A percentile compares a stretch with the other conserved stretches of the same genome.
These are phyloP conservation scores for Rhimphoctona megacephalus DNA, from an alignment of 2,888 invertebrate genomes.

Conservation along the genomic window DNA sequence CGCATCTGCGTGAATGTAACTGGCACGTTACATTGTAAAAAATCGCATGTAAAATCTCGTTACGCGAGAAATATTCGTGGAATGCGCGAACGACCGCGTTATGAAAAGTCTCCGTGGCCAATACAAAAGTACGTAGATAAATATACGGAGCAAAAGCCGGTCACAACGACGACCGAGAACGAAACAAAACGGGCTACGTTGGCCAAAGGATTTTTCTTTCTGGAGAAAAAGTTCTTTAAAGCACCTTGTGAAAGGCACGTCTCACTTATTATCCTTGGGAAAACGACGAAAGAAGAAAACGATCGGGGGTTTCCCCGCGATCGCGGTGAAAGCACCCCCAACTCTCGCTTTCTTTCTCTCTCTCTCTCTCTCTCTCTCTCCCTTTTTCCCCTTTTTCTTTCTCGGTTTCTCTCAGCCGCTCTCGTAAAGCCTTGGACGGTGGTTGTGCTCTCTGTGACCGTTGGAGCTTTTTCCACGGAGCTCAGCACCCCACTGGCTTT, in stretches of 20 bases:
- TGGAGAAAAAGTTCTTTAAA: slow-evolving; percentile 53
- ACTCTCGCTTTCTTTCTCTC: neutral
- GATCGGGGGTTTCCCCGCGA: slow-evolving; percentile 42
- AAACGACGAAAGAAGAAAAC: slow-evolving; percentile 50
- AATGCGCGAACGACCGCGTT: slow-evolving; percentile 16
- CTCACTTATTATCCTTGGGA: slow-evolving; percentile 61
- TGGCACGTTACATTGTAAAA: slow-evolving; percentile 6
- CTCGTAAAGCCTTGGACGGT: slow-evolving; percentile 33
- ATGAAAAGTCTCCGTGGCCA: slow-evolving; percentile 27
- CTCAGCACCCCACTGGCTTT: slow-evolving; percentile 49
- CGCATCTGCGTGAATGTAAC: neutral
- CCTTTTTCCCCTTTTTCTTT: neutral
- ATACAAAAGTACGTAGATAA: slow-evolving; percentile 19
- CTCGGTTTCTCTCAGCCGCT: neutral
- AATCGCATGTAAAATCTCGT: slow-evolving; percentile 29
- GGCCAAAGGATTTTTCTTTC: slow-evolving; percentile 49
- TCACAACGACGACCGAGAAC: slow-evolving; percentile 26
- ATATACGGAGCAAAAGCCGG: slow-evolving; percentile 30
- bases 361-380: neutral
- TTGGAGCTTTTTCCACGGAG: slow-evolving; percentile 61
- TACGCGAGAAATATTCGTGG: slow-evolving; percentile 33
- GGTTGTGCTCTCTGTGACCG: slow-evolving; percentile 46
- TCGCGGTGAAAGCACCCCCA: slow-evolving; percentile 36
- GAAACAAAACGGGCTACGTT: slow-evolving; percentile 38
- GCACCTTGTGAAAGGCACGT: slow-evolving; percentile 62